Conservation (phyloP, 92 coral and sea anemone genomes). For the Porites rus region DNA sequence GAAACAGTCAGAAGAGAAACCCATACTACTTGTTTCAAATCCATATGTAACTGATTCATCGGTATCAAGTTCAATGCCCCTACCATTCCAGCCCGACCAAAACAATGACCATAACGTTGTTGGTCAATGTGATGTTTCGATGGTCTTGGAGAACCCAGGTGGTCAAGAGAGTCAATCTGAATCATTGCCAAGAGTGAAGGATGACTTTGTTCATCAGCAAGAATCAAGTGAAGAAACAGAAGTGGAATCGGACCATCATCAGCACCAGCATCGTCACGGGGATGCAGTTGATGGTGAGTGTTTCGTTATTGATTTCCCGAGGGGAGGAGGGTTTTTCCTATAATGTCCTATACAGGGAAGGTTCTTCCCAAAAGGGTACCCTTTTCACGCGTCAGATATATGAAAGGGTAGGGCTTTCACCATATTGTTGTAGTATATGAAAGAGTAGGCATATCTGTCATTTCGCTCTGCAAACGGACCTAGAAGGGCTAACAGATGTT, state of each 20-base stretch:
- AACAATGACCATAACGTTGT: background rate
- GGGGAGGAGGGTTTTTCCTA: too few relatives aligned
- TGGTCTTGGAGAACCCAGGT: constrained; percentile 13
- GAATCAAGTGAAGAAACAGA: background rate
- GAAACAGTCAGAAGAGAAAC: background rate
- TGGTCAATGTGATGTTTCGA: background rate
- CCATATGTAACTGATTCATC: background rate
- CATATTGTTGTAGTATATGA: too few relatives aligned
- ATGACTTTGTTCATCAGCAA: background rate
- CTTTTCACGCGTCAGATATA: too few relatives aligned
- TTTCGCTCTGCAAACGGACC: too few relatives aligned
- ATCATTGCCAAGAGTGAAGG: background rate
- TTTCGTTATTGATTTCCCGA: too few relatives aligned
- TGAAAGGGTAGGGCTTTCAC: too few relatives aligned
- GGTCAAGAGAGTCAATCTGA: background rate
- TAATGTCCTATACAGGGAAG: too few relatives aligned
- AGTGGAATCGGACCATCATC: background rate
- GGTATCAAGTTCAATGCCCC: background rate
- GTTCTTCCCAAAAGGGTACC: too few relatives aligned
- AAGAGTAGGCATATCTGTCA: too few relatives aligned
- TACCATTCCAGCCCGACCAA: constrained; percentile 1
- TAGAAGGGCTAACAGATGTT: too few relatives aligned
- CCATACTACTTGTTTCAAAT: constrained; percentile 9
- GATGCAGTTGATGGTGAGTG: background rate
- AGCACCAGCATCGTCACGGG: background rate